A percentile compares a stretch with the other conserved stretches of the same genome.
phyloP scores from a whole-genome alignment of 1,140 invertebrate genomes.

The Lepidurus couesii region DNA sequence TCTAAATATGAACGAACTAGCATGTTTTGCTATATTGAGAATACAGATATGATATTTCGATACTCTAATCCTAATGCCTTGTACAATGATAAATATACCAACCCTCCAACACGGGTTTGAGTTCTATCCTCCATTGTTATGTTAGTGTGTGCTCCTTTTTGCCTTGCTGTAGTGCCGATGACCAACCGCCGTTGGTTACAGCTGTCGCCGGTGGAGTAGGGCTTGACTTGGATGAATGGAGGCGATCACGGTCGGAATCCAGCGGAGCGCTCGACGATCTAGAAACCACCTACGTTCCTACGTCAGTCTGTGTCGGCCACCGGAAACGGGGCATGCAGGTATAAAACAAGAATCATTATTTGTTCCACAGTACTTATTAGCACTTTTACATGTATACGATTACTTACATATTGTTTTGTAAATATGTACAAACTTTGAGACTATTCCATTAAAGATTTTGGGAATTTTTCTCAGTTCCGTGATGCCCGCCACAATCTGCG shows the following conservation, averaged over 20 bases:
- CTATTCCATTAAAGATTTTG: background rate
- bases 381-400: too few species aligned
- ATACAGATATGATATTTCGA: too few species aligned
- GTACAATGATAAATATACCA: background rate
- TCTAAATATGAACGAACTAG: too few species aligned
- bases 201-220: slow-evolving; percentile 49
- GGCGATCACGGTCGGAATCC: slow-evolving; percentile 65
- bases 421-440: background rate
- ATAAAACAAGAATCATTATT: background rate
- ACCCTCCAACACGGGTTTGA: background rate
- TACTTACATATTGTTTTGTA: too few species aligned
- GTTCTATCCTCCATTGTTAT: background rate
- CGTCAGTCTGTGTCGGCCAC: slow-evolving; percentile 27
- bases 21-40: too few species aligned
- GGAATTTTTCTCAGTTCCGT: background rate
- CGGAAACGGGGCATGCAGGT: slow-evolving; percentile 37
- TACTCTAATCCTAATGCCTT: too few species aligned
- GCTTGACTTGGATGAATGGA: slow-evolving; percentile 59
- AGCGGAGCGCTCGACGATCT: slow-evolving; percentile 55
- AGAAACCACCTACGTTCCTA: slow-evolving; percentile 60
- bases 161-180: slow-evolving; percentile 30
- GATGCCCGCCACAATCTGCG: background rate
- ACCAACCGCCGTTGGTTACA: slow-evolving; percentile 33
- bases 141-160: slow-evolving; percentile 9
- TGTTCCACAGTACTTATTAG: background rate